phyloP scores from a whole-genome alignment of 2,113 vertebrate genomes.

The Cyanoderma ruficeps region DNA sequence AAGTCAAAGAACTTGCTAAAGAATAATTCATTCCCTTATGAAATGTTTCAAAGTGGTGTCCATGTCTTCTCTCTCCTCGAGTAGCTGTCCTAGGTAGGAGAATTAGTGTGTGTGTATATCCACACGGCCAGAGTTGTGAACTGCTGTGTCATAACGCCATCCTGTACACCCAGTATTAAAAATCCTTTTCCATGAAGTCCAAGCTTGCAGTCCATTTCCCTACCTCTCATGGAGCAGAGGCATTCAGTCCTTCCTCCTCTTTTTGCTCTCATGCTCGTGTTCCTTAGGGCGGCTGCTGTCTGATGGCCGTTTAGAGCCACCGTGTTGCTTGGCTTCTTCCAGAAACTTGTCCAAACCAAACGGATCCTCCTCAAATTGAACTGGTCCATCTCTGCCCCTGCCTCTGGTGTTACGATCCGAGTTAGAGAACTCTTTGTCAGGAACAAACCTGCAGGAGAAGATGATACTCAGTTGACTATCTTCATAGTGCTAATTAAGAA shows the following conservation, averaged over 20 bases:
- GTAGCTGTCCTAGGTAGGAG: neutral
- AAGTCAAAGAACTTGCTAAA: slow-evolving; percentile 5
- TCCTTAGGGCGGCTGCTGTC: slow-evolving; percentile 92
- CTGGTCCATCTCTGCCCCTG: slow-evolving; percentile 88
- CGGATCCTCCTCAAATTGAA: slow-evolving; percentile 98
- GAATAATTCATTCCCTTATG: slow-evolving; percentile 4
- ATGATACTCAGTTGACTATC: neutral
- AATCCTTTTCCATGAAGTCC: slow-evolving; percentile 22
- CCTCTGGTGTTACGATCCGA: slow-evolving; percentile 82
- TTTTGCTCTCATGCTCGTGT: slow-evolving; percentile 95
- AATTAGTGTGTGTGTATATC: neutral
- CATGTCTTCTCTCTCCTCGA: neutral
- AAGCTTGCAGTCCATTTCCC: slow-evolving; percentile 40
- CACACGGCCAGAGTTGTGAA: neutral
- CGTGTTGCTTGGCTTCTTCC: slow-evolving; percentile 97
- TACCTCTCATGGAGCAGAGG: neutral
- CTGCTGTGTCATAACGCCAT: neutral
- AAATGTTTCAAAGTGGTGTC: slow-evolving; percentile 44
- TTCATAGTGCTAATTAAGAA: neutral
- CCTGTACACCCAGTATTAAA: slow-evolving; percentile 3
- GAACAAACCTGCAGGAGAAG: slow-evolving; percentile 85
- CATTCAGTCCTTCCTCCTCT: slow-evolving; percentile 93
- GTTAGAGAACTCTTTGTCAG: slow-evolving; percentile 93
- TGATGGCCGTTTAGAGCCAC: slow-evolving; percentile 93
- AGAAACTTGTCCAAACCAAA: slow-evolving; percentile 99